Evolutionary conservation across 2,113 vertebrate species (phyloP).

Genomic region (Coryphaenoides rupestris): DNA sequence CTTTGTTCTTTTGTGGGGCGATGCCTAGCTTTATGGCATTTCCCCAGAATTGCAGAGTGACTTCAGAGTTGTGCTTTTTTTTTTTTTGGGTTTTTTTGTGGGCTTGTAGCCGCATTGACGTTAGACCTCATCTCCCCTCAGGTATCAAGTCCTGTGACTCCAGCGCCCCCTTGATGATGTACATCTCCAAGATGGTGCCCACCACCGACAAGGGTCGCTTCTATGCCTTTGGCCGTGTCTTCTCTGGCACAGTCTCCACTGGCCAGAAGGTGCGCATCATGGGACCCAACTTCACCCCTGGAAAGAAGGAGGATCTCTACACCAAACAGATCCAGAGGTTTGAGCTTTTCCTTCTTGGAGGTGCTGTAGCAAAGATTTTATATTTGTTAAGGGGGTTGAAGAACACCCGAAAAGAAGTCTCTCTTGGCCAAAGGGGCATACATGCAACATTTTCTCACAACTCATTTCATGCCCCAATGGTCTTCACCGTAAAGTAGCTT

Average conservation of each 20-base stretch:
- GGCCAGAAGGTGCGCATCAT: conserved; percentile 93
- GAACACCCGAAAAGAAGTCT: too few species aligned
- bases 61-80: not conserved
- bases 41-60: too few species aligned
- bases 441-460: too few species aligned
- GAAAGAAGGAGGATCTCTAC: conserved; percentile 95
- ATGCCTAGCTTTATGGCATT: not conserved
- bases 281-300: conserved; percentile 93
- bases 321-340: conserved; percentile 94
- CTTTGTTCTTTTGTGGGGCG: too few species aligned
- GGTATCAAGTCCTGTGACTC: conserved; percentile 95
- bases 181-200: conserved; percentile 99
- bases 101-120: not conserved
- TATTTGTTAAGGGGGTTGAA: too few species aligned
- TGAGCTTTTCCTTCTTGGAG: too few species aligned
- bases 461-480: too few species aligned
- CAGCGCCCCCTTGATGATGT: conserved; percentile 94
- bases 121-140: conserved; percentile 33
- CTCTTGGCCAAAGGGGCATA: too few species aligned
- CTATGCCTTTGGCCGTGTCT: conserved; percentile 93
- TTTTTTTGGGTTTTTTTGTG: not conserved
- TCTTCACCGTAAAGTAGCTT: too few species aligned
- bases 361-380: too few species aligned
- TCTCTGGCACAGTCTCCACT: conserved; percentile 88
- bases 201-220: conserved; percentile 93